These are phyloP conservation scores for Acropternis orthonyx DNA, from an alignment of 2,797 vertebrate species.

Conservation along the genomic window DNA sequence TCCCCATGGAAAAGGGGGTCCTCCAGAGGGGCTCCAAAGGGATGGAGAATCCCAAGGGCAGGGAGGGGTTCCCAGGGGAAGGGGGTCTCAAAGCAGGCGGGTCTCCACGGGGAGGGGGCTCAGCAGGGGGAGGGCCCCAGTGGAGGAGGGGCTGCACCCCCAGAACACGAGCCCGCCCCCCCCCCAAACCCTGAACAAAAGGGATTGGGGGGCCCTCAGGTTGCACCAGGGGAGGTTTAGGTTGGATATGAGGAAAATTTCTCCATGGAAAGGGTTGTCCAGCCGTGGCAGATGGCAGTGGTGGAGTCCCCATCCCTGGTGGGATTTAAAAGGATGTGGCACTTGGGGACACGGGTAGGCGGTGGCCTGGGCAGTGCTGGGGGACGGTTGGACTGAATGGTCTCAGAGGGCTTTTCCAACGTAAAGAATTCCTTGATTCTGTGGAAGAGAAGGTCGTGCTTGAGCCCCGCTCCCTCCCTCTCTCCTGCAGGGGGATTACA, in stretches of 20 bases:
- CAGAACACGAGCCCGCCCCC: fast-evolving
- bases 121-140: not conserved
- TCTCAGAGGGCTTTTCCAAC: not conserved
- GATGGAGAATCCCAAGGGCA: not conserved
- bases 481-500: slow-evolving; percentile 77
- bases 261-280: no score
- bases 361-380: not conserved
- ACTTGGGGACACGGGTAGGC: not conserved
- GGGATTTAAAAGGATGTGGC: not conserved
- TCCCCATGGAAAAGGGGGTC: not conserved
- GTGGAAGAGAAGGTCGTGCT: not conserved
- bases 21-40: not conserved
- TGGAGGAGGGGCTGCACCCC: not conserved
- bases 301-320: not conserved
- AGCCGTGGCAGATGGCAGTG: not conserved
- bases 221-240: not conserved
- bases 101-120: fast-evolving
- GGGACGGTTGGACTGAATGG: fast-evolving
- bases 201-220: no score
- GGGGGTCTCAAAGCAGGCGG: fast-evolving
- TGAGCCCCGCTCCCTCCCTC: fast-evolving
- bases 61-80: fast-evolving
- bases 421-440: not conserved
- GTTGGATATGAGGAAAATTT: not conserved
- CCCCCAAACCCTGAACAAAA: not conserved